Conservation (phyloP, 1,140 invertebrate genomes). For the Hylaeus anthracinus region DNA sequence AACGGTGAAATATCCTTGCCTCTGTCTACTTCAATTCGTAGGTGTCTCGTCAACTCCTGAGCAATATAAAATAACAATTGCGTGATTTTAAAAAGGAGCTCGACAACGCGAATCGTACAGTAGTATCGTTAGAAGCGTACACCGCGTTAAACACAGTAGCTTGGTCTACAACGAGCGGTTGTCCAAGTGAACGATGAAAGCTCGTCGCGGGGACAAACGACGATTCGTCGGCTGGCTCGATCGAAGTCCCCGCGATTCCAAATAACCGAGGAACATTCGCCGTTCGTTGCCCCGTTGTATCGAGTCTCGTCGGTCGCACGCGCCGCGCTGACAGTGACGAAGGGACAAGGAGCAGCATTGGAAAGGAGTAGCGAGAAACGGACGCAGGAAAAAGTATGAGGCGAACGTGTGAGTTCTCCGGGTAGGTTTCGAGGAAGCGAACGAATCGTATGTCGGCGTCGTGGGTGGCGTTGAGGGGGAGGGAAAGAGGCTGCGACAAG, state of each 20-base stretch:
- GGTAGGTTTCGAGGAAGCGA: constrained; percentile 3
- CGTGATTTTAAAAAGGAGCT: too few relatives aligned
- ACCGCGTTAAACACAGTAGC: too few relatives aligned
- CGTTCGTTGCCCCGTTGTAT: not conserved
- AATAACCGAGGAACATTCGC: not conserved
- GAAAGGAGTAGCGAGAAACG: not conserved
- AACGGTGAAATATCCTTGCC: too few relatives aligned
- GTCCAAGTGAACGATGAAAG: too few relatives aligned
- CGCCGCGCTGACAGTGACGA: constrained; percentile 15
- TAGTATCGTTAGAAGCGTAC: too few relatives aligned
- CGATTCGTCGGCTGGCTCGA: not conserved
- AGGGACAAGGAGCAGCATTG: constrained; percentile 5
- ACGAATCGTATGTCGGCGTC: constrained; percentile 42
- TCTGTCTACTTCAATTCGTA: too few relatives aligned
- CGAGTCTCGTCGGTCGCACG: constrained; percentile 1
- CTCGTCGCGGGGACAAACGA: too few relatives aligned
- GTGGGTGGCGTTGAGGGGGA: not conserved
- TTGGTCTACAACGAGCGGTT: too few relatives aligned
- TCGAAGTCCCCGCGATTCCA: not conserved
- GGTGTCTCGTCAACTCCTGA: too few relatives aligned
- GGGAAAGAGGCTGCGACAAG: not conserved
- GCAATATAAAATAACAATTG: too few relatives aligned
- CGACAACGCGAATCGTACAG: too few relatives aligned
- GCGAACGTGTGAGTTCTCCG: constrained; percentile 20
- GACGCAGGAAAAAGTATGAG: constrained; percentile 2